Conservation (phyloP, 1,140 invertebrate genomes). For the Drosophila asahinai region DNA sequence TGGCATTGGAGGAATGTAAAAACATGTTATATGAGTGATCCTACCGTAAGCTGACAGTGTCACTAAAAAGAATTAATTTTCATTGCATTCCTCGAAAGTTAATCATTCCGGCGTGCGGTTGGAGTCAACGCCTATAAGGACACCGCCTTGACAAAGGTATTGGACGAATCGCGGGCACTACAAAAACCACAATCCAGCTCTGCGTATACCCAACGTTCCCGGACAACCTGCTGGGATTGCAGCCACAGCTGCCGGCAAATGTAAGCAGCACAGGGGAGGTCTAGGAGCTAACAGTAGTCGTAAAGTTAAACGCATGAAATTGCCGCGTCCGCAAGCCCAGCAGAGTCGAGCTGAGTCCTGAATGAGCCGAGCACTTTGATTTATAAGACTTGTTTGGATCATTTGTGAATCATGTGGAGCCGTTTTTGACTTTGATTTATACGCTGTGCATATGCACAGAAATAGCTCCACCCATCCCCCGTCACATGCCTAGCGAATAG, state of each 20-base stretch:
- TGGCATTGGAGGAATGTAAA: too few species aligned
- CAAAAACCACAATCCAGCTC: conserved; percentile 4
- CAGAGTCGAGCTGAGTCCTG: conserved; percentile 18
- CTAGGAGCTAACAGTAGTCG: conserved; percentile 26
- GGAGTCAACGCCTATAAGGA: too few species aligned
- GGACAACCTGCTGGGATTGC: conserved; percentile 46
- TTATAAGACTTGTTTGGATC: conserved; percentile 79
- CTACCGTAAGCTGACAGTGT: too few species aligned
- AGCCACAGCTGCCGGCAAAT: conserved; percentile 15
- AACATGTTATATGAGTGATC: too few species aligned
- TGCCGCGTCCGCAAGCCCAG: conserved; percentile 11
- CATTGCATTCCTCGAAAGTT: too few species aligned
- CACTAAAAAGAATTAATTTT: too few species aligned
- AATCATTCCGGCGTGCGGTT: too few species aligned
- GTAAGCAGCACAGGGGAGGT: background rate
- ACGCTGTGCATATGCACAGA: conserved; percentile 62
- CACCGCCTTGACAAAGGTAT: too few species aligned
- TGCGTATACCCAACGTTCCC: conserved; percentile 37
- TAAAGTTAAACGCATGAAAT: conserved; percentile 58
- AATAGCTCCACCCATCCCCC: conserved; percentile 6
- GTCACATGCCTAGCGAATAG: conserved; percentile 23
- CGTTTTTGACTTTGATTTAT: conserved; percentile 80
- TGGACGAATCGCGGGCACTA: background rate
- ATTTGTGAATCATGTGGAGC: conserved; percentile 80
- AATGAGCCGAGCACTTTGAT: conserved; percentile 53